Conservation (phyloP, 2,113 vertebrate genomes). For the Barnardius zonarius region DNA sequence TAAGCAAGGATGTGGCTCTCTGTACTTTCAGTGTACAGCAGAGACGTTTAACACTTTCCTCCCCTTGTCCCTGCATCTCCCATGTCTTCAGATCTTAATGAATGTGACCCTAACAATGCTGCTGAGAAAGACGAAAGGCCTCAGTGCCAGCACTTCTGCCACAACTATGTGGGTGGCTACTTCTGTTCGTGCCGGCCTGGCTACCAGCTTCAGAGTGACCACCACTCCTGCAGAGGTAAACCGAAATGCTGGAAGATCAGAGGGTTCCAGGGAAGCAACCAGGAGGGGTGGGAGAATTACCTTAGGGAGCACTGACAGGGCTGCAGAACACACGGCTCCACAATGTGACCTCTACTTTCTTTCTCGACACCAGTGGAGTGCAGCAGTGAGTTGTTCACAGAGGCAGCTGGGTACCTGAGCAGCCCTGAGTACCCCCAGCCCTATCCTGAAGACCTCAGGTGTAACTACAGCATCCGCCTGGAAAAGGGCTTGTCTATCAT, state of each 20-base stretch:
- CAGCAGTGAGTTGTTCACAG: slow-evolving; percentile 71
- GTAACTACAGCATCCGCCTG: slow-evolving; percentile 80
- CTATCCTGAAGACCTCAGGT: slow-evolving; percentile 73
- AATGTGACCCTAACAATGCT: slow-evolving; percentile 57
- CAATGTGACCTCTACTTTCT: not conserved
- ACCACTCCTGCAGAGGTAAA: slow-evolving; percentile 81
- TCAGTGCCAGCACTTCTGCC: slow-evolving; percentile 86
- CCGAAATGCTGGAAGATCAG: not conserved
- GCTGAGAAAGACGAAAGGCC: not conserved
- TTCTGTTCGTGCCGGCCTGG: slow-evolving; percentile 86
- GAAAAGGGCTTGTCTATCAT: slow-evolving; percentile 68
- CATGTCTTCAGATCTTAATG: slow-evolving; percentile 68
- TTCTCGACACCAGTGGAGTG: slow-evolving; percentile 66
- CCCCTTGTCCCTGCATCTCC: not conserved
- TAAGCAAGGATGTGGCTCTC: not conserved
- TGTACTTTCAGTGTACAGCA: not conserved
- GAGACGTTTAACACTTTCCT: not conserved
- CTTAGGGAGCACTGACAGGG: not conserved
- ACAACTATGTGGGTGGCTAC: slow-evolving; percentile 89
- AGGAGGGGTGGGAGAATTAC: not conserved
- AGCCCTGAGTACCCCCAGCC: slow-evolving; percentile 77
- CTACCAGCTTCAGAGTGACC: slow-evolving; percentile 82
- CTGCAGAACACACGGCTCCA: not conserved
- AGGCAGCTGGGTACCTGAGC: slow-evolving; percentile 66
- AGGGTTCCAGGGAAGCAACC: not conserved